These are phyloP conservation scores for Coenonympha arcania DNA, from an alignment of 2,888 invertebrate genomes.

Conservation along the genomic window DNA sequence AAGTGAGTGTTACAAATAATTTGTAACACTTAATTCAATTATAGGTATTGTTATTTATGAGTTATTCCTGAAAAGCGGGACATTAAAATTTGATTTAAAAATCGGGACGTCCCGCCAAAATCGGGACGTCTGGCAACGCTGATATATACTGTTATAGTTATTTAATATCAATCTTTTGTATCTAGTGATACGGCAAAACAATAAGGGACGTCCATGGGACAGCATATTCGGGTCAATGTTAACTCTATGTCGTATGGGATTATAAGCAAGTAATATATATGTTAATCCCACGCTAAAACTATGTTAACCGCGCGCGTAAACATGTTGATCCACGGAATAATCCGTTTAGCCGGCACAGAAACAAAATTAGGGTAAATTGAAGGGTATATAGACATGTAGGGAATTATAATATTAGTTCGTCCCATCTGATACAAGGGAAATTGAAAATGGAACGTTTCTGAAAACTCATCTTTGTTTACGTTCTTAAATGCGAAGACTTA, in stretches of 20 bases:
- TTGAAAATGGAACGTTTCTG: neutral
- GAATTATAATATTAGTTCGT: neutral
- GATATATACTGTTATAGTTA: no score
- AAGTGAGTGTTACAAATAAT: no score
- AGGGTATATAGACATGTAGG: neutral
- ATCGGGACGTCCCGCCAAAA: no score
- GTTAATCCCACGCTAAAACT: slow-evolving; percentile 22
- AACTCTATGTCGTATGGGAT: slow-evolving; percentile 12
- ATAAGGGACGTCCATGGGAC: slow-evolving; percentile 2
- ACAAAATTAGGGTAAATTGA: slow-evolving; percentile 11
- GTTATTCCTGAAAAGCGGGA: no score
- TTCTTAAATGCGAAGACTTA: neutral
- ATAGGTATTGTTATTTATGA: no score
- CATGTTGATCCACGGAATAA: slow-evolving; percentile 20
- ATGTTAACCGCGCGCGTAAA: slow-evolving; percentile 19
- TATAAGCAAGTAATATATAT: slow-evolving; percentile 24
- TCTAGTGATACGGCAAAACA: no score
- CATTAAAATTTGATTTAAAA: no score
- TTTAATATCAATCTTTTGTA: no score
- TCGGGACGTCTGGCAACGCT: no score
- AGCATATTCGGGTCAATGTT: slow-evolving; percentile 13
- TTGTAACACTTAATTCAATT: no score
- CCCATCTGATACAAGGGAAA: neutral
- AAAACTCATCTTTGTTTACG: neutral
- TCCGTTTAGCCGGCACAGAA: slow-evolving; percentile 14